Evolutionary conservation across 2,113 vertebrate species (phyloP).

Genomic region (Aegithalos caudatus): DNA sequence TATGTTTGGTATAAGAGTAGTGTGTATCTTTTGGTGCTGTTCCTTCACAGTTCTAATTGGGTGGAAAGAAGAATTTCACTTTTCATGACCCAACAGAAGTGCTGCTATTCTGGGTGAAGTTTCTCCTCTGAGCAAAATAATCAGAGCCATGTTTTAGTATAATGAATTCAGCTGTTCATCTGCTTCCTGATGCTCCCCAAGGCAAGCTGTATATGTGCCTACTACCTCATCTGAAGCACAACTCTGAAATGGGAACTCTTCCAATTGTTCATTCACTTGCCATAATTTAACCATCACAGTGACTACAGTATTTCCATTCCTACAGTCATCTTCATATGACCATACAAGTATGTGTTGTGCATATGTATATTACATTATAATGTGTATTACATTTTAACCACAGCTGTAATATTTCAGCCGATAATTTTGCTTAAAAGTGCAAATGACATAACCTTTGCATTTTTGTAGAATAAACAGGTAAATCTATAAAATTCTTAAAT

Average conservation of each 20-base stretch:
- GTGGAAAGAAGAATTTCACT: background rate
- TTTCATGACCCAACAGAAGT: background rate
- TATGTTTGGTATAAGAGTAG: rapidly evolving
- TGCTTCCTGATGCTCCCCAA: background rate
- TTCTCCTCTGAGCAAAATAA: background rate
- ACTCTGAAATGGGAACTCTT: background rate
- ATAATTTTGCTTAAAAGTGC: background rate
- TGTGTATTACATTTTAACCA: background rate
- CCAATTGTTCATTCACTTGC: background rate
- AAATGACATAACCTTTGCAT: background rate
- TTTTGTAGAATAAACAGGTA: background rate
- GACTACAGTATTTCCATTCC: background rate
- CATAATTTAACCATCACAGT: background rate
- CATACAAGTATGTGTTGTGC: rapidly evolving
- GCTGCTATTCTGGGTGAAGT: background rate
- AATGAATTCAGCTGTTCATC: background rate
- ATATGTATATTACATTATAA: no score
- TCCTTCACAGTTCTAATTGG: background rate
- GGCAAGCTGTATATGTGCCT: background rate
- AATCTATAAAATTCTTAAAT: background rate
- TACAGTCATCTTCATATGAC: background rate
- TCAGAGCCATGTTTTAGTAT: background rate
- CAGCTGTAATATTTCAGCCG: background rate
- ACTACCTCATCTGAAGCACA: background rate
- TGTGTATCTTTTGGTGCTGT: background rate